Percentiles rank a stretch among this genome's conserved stretches.
Conservation (phyloP, 2,888 invertebrate species). For the Cheilosia scutellata region DNA sequence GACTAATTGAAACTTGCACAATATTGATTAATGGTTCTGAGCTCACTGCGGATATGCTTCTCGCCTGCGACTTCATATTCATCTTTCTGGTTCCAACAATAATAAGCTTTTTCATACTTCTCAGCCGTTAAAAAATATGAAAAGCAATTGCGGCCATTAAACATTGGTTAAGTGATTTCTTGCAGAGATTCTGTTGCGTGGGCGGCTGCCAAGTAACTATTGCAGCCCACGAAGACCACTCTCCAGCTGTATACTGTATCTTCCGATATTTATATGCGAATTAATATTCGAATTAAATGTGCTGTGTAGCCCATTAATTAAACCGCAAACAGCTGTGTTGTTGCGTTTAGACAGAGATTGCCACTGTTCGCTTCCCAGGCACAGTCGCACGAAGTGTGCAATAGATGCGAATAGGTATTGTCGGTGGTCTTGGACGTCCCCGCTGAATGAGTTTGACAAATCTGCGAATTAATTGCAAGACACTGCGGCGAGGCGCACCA, state of each 20-base stretch:
- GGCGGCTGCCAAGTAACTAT: conserved; percentile 49
- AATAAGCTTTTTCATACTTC: conserved; percentile 21
- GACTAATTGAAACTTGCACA: conserved; percentile 60
- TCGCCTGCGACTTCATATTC: conserved; percentile 36
- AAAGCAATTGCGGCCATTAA: conserved; percentile 52
- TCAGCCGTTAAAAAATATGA: conserved; percentile 26
- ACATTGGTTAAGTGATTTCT: conserved; percentile 63
- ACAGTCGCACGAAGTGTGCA: conserved; percentile 1
- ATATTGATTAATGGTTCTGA: conserved; percentile 65
- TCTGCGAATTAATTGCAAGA: conserved; percentile 71
- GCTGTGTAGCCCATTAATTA: conserved; percentile 72
- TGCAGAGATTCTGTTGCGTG: conserved; percentile 60
- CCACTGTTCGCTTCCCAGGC: conserved; percentile 59
- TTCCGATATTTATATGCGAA: conserved; percentile 64
- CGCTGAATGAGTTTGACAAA: conserved; percentile 67
- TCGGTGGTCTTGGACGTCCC: conserved; percentile 51
- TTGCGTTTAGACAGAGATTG: conserved; percentile 40
- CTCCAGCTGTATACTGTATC: conserved; percentile 27
- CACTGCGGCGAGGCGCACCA: conserved; percentile 27
- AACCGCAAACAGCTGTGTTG: conserved; percentile 59
- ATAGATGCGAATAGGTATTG: conserved; percentile 27
- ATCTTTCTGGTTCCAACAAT: background rate
- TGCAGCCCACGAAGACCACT: conserved; percentile 55
- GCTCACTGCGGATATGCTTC: conserved; percentile 63
- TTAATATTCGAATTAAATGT: conserved; percentile 69